Evolutionary conservation across 2,888 invertebrate species (phyloP), one percentile per base, ranked within the genome.

Genomic region (Conistra vaccinii): DNA sequence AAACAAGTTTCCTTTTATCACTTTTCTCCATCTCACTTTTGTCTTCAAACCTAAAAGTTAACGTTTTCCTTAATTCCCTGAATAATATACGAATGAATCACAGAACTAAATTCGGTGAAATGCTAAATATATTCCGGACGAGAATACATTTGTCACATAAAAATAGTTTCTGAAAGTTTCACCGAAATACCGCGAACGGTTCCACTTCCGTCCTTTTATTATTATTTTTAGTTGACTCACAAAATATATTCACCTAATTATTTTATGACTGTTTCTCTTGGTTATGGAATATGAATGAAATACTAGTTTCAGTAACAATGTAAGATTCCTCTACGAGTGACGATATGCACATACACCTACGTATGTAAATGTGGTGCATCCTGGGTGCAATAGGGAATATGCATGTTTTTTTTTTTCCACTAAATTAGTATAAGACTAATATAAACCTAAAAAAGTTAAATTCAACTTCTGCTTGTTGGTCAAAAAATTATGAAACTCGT

Each of bases 71-170:
- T 35, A 35, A 67, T 61, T 69, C 81, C 51, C 12, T 32, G 42
- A 73, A 85, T 74, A 73, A 73, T 42, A 66, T 69, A n/a, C 60
- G 68, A 76, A 76, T 77, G 75, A 86, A 60, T 83, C 76, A 73
- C 39, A 48, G 14, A 78, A 80, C 76, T 80, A 77, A 76, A 85
- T 80, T 80, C 86, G 67, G 58, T 45, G 72, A 77, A 86, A 69
- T 58, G 10, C 65, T 76, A 74, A 73, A 79, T 69, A 81, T 86
- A 87, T 69, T 51, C 29, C 12, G 23, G 51, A 78, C 71, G 53
- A 61, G 62, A 78, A 83, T 85, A 85, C 17, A 67, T 79, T 69
- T 69, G 74, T 85, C 48, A 69, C n/a, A 17, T 67, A 71, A 76
- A 87, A 86, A 86, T 81, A 83, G 66, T 53, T 66, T 53, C 12